These are phyloP conservation scores for Corapipo altera DNA, from an alignment of 2,113 vertebrate species.

Conservation along the genomic window DNA sequence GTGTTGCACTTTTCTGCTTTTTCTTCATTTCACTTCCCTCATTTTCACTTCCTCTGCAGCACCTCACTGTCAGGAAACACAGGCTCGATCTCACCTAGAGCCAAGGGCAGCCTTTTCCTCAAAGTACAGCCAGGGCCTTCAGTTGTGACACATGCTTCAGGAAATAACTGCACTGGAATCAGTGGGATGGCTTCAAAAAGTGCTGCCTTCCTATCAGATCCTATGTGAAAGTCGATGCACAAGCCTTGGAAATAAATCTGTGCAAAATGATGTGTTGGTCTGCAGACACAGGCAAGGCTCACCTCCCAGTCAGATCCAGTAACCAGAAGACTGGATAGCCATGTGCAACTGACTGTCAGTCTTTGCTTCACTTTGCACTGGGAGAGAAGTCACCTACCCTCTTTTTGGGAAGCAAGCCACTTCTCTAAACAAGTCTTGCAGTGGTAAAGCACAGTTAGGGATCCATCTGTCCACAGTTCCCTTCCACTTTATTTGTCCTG, in stretches of 20 bases:
- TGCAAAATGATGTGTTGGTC: neutral
- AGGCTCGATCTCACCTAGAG: neutral
- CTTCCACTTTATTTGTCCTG: neutral
- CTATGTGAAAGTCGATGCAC: neutral
- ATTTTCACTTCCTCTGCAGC: neutral
- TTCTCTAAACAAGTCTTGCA: neutral
- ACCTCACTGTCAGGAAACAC: neutral
- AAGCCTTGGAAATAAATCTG: neutral
- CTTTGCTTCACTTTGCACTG: neutral
- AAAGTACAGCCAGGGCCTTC: neutral
- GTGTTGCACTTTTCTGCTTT: neutral
- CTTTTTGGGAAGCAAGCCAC: neutral
- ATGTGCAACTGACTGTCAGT: accelerated
- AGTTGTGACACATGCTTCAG: neutral
- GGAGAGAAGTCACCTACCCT: neutral
- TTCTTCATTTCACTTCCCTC: neutral
- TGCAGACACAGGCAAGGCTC: neutral
- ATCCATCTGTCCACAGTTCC: neutral
- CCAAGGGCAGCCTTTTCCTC: neutral
- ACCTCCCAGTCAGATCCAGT: neutral
- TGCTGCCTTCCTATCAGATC: neutral
- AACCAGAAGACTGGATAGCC: neutral
- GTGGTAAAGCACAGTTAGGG: neutral
- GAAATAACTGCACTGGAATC: neutral
- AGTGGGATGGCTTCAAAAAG: neutral